phyloP scores from a whole-genome alignment of 2,797 vertebrate species.

The Chelmon rostratus region DNA sequence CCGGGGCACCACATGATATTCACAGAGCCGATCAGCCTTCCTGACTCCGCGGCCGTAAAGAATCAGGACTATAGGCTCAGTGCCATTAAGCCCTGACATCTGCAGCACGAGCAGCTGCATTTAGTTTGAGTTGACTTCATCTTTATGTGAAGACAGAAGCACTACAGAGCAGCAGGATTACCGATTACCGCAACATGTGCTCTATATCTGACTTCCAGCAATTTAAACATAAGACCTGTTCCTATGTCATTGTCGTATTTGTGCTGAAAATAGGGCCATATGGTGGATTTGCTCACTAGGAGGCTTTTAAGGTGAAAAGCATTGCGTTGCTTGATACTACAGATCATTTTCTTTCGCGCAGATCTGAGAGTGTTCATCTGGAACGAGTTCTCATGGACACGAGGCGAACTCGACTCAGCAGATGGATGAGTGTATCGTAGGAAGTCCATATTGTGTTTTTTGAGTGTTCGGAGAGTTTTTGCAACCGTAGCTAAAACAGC shows the following conservation, averaged over 20 bases:
- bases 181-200: conserved; percentile 11
- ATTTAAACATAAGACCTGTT: conserved; percentile 12
- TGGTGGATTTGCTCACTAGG: neutral
- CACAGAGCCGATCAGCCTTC: conserved; percentile 21
- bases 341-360: conserved; percentile 15
- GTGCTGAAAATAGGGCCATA: neutral
- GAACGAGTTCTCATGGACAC: conserved; percentile 45
- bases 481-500: neutral
- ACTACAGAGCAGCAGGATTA: conserved; percentile 58
- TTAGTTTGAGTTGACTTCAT: conserved; percentile 50
- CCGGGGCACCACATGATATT: conserved; percentile 3
- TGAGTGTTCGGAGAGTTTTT: conserved; percentile 4
- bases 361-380: conserved; percentile 37
- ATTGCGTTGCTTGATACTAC: neutral
- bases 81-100: conserved; percentile 50
- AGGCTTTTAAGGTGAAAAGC: conserved; percentile 28
- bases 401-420: conserved; percentile 39
- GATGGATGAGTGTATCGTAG: conserved; percentile 9
- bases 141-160: conserved; percentile 43
- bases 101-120: conserved; percentile 50
- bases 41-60: conserved; percentile 4
- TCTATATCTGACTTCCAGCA: neutral
- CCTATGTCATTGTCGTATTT: conserved; percentile 11
- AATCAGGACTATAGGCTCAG: conserved; percentile 19
- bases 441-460: conserved; percentile 14